Evolutionary conservation across 2,797 vertebrate species (phyloP).

Genomic region (Sus cebifrons): DNA sequence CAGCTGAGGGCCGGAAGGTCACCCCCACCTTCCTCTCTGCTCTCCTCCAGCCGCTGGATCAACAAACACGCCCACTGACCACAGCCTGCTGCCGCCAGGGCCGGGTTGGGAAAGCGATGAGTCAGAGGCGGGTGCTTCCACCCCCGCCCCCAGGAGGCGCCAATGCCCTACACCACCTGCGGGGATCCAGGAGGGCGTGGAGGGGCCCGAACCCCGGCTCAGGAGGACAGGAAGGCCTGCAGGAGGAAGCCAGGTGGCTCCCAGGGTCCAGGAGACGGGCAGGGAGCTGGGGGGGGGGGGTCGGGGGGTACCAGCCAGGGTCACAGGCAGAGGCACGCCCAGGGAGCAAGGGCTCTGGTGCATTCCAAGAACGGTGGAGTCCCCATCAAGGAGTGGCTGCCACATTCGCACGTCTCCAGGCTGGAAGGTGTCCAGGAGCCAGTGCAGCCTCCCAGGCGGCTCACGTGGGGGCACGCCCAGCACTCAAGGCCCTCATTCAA

Average conservation of each 20-base stretch:
- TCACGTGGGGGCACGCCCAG: neutral
- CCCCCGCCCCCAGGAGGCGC: neutral
- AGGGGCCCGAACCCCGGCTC: neutral
- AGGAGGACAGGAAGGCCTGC: neutral
- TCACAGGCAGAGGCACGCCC: neutral
- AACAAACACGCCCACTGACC: neutral
- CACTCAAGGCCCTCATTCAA: neutral
- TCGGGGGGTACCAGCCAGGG: rapidly evolving
- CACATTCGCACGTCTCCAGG: rapidly evolving
- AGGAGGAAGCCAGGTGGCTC: neutral
- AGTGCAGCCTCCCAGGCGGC: neutral
- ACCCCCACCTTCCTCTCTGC: neutral
- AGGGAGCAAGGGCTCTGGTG: rapidly evolving
- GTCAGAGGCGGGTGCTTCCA: rapidly evolving
- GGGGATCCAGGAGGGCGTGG: neutral
- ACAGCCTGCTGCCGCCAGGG: neutral
- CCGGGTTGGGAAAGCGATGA: neutral
- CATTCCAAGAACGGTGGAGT: neutral
- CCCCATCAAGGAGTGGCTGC: rapidly evolving
- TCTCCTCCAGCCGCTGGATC: neutral
- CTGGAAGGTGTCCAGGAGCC: constrained; percentile 22
- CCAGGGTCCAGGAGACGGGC: neutral
- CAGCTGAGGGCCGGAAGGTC: neutral
- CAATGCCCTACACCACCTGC: neutral
- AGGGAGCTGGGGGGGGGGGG: rapidly evolving